These are phyloP conservation scores for Craseonycteris thonglongyai DNA, from an alignment of 2,113 vertebrate species.

Conservation along the genomic window DNA sequence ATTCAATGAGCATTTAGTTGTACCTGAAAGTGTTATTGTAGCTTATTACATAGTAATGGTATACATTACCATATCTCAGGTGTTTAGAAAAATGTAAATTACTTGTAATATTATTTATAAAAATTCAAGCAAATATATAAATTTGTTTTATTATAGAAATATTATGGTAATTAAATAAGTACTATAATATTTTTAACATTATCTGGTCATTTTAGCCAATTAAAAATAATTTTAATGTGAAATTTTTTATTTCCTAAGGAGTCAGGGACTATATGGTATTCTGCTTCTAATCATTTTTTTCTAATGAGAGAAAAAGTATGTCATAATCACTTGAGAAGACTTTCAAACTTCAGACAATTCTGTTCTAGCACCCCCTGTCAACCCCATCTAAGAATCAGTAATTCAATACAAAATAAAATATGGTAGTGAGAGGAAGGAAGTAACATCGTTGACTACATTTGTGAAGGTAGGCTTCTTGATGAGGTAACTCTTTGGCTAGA, in stretches of 20 bases:
- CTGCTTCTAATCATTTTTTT: background rate
- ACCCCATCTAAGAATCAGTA: background rate
- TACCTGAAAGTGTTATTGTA: background rate
- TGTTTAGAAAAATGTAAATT: background rate
- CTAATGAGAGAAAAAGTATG: background rate
- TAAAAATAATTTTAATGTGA: background rate
- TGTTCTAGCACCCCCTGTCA: background rate
- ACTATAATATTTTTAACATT: background rate
- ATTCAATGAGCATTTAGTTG: background rate
- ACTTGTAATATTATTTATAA: background rate
- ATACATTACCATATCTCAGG: background rate
- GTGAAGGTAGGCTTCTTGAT: background rate
- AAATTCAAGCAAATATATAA: background rate
- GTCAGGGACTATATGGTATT: background rate
- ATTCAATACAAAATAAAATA: background rate
- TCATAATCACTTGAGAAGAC: background rate
- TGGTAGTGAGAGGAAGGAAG: background rate
- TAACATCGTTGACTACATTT: background rate
- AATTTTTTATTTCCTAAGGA: background rate
- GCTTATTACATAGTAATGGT: background rate
- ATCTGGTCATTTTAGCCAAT: background rate
- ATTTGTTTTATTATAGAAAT: background rate
- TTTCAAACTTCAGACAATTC: background rate
- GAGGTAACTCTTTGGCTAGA: background rate
- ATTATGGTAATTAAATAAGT: background rate